Conservation (phyloP, 2,888 invertebrate genomes). For the Coenonympha glycerion region DNA sequence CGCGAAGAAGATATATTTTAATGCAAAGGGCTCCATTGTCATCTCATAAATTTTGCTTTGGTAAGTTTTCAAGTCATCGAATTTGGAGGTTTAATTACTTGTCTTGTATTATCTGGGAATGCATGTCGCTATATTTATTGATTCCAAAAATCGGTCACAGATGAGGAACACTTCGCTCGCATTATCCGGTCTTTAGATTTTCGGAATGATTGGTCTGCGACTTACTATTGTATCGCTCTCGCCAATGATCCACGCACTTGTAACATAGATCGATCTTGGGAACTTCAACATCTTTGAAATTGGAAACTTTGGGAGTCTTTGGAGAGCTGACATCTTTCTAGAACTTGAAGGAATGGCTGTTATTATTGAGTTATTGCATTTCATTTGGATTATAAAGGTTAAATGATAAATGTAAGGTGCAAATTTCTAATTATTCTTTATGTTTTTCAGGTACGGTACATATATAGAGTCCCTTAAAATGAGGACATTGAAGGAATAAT, state of each 20-base stretch:
- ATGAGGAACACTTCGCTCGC: neutral
- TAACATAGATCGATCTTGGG: neutral
- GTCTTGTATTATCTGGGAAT: slow-evolving; percentile 28
- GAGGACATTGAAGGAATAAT: neutral
- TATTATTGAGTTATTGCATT: neutral
- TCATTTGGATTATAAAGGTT: neutral
- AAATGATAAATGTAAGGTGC: too few species aligned
- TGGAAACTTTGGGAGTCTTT: neutral
- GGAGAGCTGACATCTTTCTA: neutral
- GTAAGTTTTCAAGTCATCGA: slow-evolving; percentile 33
- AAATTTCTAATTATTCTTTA: neutral
- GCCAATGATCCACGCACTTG: neutral
- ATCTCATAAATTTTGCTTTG: slow-evolving; percentile 21
- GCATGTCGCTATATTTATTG: slow-evolving; percentile 26
- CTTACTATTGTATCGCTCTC: slow-evolving; percentile 19
- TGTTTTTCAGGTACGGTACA: neutral
- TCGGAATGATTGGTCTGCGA: slow-evolving; percentile 22
- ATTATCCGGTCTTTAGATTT: slow-evolving; percentile 6
- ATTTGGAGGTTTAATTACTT: slow-evolving; percentile 27
- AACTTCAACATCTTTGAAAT: neutral
- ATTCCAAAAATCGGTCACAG: slow-evolving; percentile 5
- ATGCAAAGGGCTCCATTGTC: slow-evolving; percentile 14
- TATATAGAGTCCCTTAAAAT: neutral
- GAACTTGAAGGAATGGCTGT: neutral
- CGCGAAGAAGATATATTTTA: neutral